phyloP scores from a whole-genome alignment of 2,113 vertebrate genomes.

The Alectura lathami region DNA sequence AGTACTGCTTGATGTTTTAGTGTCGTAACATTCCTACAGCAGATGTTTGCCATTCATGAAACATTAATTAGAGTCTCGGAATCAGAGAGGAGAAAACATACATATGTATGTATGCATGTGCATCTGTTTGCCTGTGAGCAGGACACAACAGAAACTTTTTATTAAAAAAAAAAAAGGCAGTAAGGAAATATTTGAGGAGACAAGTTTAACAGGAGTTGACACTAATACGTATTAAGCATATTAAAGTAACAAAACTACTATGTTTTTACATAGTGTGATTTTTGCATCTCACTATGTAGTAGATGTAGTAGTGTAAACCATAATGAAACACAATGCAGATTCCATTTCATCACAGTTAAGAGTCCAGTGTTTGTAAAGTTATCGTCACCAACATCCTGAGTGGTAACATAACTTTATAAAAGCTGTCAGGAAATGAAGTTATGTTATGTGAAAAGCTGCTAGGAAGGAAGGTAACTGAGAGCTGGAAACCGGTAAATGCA shows the following conservation, averaged over 20 bases:
- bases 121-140: not conserved
- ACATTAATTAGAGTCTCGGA: conserved; percentile 20
- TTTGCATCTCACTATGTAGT: not conserved
- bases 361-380: not conserved
- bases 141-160: not conserved
- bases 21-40: conserved; percentile 12
- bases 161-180: not conserved
- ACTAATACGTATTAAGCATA: not conserved
- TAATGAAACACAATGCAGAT: not conserved
- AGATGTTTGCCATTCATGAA: conserved; percentile 38
- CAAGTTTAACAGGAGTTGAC: not conserved
- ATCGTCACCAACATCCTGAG: not conserved
- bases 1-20: conserved; percentile 8
- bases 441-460: not conserved
- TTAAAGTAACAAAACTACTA: not conserved
- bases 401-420: not conserved
- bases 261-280: not conserved
- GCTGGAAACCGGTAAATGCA: not conserved
- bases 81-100: conserved; percentile 2
- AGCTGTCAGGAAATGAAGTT: not conserved
- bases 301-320: not conserved
- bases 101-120: not conserved
- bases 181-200: not conserved
- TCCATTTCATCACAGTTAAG: not conserved
- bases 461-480: not conserved